Base-by-base conservation (phyloP, 2,113 vertebrate species). In the Indicator maculatus region DNA sequence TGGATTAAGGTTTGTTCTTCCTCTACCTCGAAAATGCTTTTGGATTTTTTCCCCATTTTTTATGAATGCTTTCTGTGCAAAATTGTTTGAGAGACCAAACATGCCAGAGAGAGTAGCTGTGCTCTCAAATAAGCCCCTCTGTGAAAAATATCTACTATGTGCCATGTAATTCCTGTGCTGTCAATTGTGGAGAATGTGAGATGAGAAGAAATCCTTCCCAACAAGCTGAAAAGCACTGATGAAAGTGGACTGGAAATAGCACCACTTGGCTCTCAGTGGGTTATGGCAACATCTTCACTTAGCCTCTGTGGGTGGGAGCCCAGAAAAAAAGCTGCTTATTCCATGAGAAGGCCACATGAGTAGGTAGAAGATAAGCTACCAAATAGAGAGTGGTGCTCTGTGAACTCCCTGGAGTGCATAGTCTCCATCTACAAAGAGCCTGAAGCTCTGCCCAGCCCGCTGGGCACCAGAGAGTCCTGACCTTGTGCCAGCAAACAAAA, bases 391-490 rank as follows among this genome's bases (percentile, higher is more conserved):
- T 1, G 20, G 33, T 65, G 26, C 28, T 93, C 79, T 53, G 65
- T 60, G 77, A 72, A 64, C 50, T 41, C 16, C 26, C 33, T 4
- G 2, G 53, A 74, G 81, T 0, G 5, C 47, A 56, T 17, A 61
- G 55, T 19, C 39, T 79, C 39, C 39, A 56, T 8, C 39, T 31
- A 30, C 3, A 1, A 50, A 61, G 82, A 83, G 18, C 36, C 31
- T 58, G 50, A 95, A 69, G 70, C 39, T 69, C 66, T 67, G 61
- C 47, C 38, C 80, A 64, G 24, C 11, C 24, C 0, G 0, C 24
- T 0, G 1, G 41, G 47, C 52, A 20, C 5, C 0, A 14, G 0
- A 3, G 13, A 4, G 8, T 71, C 71, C 64, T 31, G 14, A 55
- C 30, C 74, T 41, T 26, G 6, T 60, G 47, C 66, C 65, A 23